Evolutionary conservation across 2,113 vertebrate genomes (phyloP), one percentile per base, ranked within the genome.

Genomic region (Chaetodon trifascialis): DNA sequence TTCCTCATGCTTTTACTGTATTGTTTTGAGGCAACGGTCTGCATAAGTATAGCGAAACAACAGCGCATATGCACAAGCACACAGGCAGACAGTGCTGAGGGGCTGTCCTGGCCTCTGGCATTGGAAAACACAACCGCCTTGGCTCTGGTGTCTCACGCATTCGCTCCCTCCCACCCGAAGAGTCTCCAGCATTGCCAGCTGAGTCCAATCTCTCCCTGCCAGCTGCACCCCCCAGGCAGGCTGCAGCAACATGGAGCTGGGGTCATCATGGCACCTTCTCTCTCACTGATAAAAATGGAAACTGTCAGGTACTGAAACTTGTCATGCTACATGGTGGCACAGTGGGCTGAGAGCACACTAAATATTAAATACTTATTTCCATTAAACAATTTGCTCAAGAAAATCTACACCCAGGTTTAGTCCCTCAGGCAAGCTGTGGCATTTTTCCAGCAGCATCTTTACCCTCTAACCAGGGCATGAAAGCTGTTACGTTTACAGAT

Each of bases 131-230:
- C 72, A 79, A 46, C n/a, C 63, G 67, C 40, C 40, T 83, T 80
- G 75, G 80, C 64, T 56, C 58, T 82, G 72, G 72, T 80, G 82
- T 76, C 71, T 76, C 69, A 56, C 30, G 5, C 79, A 68, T 67
- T 42, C 36, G 5, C 11, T 67, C 59, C 30, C 72, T 76, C 83
- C 84, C 81, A 83, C 77, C 83, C 25, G 1, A 74, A 25, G 11
- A 90, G 60, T 64, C 79, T 89, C 85, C 82, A 73, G 79, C 88
- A 62, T 46, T 63, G 86, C 89, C 87, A 92, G 87, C 87, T 92
- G 89, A 90, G 84, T 72, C 87, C 88, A 87, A 87, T 90, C 89
- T 85, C 80, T 84, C 79, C 66, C 83, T 83, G 80, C 88, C 88
- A 91, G 89, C 85, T 86, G 89, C 66, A 75, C 44, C 85, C 84